A percentile compares a stretch with the other conserved stretches of the same genome.
Evolutionary conservation across 2,888 invertebrate species (phyloP).

Genomic region (Anagyrus pseudococci): DNA sequence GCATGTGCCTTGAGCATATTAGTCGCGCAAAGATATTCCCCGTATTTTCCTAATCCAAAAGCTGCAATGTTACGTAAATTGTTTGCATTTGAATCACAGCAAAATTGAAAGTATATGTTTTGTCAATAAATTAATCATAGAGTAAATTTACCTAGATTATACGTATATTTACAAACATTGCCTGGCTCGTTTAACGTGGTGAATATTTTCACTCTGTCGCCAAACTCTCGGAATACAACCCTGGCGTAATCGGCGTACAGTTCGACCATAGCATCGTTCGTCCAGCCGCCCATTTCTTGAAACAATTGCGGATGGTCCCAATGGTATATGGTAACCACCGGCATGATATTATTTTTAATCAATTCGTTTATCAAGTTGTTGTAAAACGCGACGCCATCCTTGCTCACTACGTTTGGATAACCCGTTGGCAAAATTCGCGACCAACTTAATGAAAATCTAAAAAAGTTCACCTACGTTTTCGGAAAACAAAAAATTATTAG

Average conservation of each 20-base stretch:
- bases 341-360: conserved; percentile 65
- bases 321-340: conserved; percentile 70
- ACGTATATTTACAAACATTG: conserved; percentile 64
- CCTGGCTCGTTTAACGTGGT: conserved; percentile 82
- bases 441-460: conserved; percentile 62
- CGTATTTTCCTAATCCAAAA: conserved; percentile 59
- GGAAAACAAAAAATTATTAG: background rate
- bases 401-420: conserved; percentile 52
- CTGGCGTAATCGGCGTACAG: conserved; percentile 70
- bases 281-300: conserved; percentile 72
- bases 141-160: too few relatives aligned
- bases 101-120: background rate
- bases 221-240: conserved; percentile 64
- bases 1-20: conserved; percentile 77
- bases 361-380: conserved; percentile 62
- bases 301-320: conserved; percentile 70
- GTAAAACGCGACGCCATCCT: conserved; percentile 63
- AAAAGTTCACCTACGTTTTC: conserved; percentile 55
- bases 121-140: conserved; percentile 62
- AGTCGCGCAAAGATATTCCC: conserved; percentile 72
- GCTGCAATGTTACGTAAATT: conserved; percentile 3
- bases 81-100: too few relatives aligned
- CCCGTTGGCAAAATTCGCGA: conserved; percentile 63
- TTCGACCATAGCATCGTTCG: conserved; percentile 67
- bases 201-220: conserved; percentile 70